These are phyloP conservation scores for Sminthopsis crassicaudata DNA, from an alignment of 2,113 vertebrate genomes.

Conservation along the genomic window DNA sequence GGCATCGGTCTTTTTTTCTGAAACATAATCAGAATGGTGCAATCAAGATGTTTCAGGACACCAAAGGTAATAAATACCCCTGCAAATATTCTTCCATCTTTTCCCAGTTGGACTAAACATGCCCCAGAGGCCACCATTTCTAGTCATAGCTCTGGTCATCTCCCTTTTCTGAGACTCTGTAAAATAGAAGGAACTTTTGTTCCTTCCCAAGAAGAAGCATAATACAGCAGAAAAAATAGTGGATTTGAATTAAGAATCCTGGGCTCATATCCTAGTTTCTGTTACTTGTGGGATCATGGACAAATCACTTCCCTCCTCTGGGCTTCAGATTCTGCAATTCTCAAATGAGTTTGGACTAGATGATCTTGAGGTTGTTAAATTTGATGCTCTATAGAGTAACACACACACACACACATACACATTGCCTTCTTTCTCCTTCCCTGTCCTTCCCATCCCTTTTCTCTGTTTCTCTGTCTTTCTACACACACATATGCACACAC, in stretches of 20 bases:
- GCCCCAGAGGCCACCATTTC: not conserved
- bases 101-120: not conserved
- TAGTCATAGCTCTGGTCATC: not conserved
- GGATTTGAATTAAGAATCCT: not conserved
- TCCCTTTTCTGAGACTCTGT: not conserved
- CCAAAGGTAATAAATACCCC: not conserved
- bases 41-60: rapidly evolving
- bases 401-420: no score
- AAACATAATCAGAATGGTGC: not conserved
- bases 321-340: not conserved
- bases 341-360: not conserved
- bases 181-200: not conserved
- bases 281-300: not conserved
- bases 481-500: no score
- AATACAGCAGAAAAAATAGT: not conserved
- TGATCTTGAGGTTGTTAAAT: not conserved
- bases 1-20: not conserved
- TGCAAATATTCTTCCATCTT: not conserved
- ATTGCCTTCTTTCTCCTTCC: not conserved
- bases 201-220: not conserved
- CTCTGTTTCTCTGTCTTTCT: no score
- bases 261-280: not conserved
- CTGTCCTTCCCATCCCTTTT: not conserved
- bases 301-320: not conserved
- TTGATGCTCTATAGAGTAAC: not conserved